These are phyloP conservation scores for Laspeyria flexula DNA, from an alignment of 2,888 invertebrate genomes.

Conservation along the genomic window DNA sequence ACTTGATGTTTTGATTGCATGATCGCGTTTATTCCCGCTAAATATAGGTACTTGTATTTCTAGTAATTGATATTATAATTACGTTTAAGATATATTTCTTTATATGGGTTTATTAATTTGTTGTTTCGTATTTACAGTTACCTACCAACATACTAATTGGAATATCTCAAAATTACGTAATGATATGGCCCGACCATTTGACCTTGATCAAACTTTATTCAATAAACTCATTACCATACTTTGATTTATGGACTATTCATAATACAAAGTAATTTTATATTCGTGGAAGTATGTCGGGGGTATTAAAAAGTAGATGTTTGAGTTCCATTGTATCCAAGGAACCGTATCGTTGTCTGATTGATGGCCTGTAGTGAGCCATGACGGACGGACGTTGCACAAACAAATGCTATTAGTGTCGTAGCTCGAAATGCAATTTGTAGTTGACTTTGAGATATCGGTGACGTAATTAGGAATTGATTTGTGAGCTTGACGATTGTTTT, in stretches of 20 bases:
- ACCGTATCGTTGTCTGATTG: slow-evolving; percentile 48
- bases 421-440: slow-evolving; percentile 43
- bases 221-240: too few species aligned
- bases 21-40: too few species aligned
- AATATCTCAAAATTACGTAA: too few species aligned
- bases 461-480: slow-evolving; percentile 22
- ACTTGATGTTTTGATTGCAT: too few species aligned
- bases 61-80: too few species aligned
- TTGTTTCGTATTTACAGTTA: too few species aligned
- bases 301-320: slow-evolving; percentile 50
- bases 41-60: too few species aligned
- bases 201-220: too few species aligned
- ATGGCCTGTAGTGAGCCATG: slow-evolving; percentile 50
- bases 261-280: slow-evolving; percentile 45
- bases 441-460: slow-evolving; percentile 39
- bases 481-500: neutral
- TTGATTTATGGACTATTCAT: slow-evolving; percentile 40
- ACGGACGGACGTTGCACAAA: slow-evolving; percentile 46
- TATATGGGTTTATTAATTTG: too few species aligned
- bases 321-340: slow-evolving; percentile 50
- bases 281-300: slow-evolving; percentile 48
- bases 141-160: too few species aligned
- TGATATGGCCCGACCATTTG: too few species aligned
- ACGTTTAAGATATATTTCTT: too few species aligned
- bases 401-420: slow-evolving; percentile 29